Percentiles rank a stretch among this genome's conserved stretches.
phyloP scores from a whole-genome alignment of 2,797 vertebrate genomes.

The Sebastes variabilis region DNA sequence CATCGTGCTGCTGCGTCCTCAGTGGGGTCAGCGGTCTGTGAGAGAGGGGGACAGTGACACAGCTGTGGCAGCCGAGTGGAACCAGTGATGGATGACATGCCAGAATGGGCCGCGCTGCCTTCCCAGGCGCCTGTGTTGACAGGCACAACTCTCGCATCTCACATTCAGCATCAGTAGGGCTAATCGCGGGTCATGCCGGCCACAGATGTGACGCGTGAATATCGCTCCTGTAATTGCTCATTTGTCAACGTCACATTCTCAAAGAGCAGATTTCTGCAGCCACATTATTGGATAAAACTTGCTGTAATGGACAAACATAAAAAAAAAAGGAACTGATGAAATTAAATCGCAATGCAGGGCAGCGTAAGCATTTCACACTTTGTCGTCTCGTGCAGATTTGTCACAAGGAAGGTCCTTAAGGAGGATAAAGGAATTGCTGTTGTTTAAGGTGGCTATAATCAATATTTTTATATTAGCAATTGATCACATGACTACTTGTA shows the following conservation, averaged over 20 bases:
- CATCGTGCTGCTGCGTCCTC: constrained; percentile 65
- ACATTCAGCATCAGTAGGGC: constrained; percentile 67
- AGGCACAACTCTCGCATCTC: constrained; percentile 64
- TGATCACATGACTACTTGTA: not conserved
- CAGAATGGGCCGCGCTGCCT: constrained; percentile 65
- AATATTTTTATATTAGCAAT: not conserved
- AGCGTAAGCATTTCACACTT: constrained; percentile 25
- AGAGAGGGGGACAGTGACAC: constrained; percentile 73
- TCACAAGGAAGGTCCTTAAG: not conserved
- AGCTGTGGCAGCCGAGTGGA: constrained; percentile 74
- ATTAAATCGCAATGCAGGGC: constrained; percentile 12
- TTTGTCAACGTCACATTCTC: constrained; percentile 80
- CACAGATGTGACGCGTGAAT: constrained; percentile 74
- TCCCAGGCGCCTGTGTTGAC: constrained; percentile 70
- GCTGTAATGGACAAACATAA: constrained; percentile 28
- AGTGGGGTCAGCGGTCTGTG: constrained; percentile 71
- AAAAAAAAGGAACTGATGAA: constrained; percentile 2
- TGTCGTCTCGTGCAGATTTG: constrained; percentile 19
- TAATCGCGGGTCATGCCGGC: constrained; percentile 75
- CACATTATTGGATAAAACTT: constrained; percentile 55
- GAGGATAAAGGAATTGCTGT: not conserved
- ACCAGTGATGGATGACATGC: constrained; percentile 82
- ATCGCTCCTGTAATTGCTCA: constrained; percentile 78
- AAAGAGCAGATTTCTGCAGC: constrained; percentile 41
- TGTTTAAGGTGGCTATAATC: not conserved